Conservation (phyloP, 1,140 invertebrate genomes). For the Patella vulgata region DNA sequence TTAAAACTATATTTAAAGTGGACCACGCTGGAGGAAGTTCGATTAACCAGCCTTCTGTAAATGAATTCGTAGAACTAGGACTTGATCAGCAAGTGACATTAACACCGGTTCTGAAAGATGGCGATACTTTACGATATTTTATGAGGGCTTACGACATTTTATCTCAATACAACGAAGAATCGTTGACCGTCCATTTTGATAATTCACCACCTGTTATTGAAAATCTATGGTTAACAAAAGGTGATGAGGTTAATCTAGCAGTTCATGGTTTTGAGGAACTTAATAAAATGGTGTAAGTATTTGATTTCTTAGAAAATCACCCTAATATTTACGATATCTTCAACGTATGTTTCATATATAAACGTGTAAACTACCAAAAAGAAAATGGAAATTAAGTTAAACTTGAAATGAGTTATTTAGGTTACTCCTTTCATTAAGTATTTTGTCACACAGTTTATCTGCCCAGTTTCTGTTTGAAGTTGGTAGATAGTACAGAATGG, state of each 20-base stretch:
- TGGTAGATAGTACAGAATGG: no score
- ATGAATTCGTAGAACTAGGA: not conserved
- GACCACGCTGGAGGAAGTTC: conserved; percentile 13
- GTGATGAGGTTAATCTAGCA: conserved; percentile 17
- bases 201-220: conserved; percentile 36
- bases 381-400: not conserved
- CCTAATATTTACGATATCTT: no score
- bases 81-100: conserved; percentile 1
- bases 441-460: not conserved
- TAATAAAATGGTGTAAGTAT: conserved; percentile 38
- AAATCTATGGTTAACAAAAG: conserved; percentile 40
- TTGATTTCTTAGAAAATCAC: not conserved
- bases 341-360: no score
- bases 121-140: conserved; percentile 22
- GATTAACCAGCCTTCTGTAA: not conserved
- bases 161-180: conserved; percentile 22
- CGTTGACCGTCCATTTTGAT: conserved; percentile 28
- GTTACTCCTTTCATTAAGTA: no score
- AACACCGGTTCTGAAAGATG: conserved; percentile 11
- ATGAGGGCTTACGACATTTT: conserved; percentile 23
- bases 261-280: conserved; percentile 31
- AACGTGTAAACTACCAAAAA: not conserved
- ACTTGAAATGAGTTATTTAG: not conserved
- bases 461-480: no score
- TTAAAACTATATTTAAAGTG: conserved; percentile 4